phyloP scores from a whole-genome alignment of 2,888 invertebrate genomes.

The Coecobrya sp. region DNA sequence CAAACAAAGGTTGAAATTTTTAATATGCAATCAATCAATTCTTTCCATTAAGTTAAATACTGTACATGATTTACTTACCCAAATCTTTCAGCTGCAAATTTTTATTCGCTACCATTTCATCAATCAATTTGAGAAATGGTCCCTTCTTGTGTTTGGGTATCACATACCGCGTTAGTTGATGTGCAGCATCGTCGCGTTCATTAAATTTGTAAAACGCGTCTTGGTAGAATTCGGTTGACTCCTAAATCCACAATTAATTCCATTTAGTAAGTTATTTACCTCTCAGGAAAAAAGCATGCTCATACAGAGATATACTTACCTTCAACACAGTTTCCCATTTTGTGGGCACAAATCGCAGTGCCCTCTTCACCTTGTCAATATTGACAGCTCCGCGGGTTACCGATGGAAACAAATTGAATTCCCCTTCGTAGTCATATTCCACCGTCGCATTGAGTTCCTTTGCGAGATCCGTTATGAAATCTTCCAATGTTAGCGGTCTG shows the following conservation, averaged over 20 bases:
- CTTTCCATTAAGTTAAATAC: background rate
- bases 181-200: slow-evolving; percentile 85
- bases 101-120: slow-evolving; percentile 69
- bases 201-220: slow-evolving; percentile 87
- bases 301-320: too few species aligned
- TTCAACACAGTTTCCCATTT: slow-evolving; percentile 87
- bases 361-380: slow-evolving; percentile 87
- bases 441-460: slow-evolving; percentile 79
- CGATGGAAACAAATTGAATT: slow-evolving; percentile 88
- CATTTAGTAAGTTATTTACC: too few species aligned
- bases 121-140: slow-evolving; percentile 83
- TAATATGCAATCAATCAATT: background rate
- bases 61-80: slow-evolving; percentile 60
- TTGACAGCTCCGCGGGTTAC: slow-evolving; percentile 88
- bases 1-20: too few species aligned
- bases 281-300: too few species aligned
- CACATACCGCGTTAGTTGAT: slow-evolving; percentile 83
- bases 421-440: slow-evolving; percentile 82
- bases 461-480: slow-evolving; percentile 87
- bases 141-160: slow-evolving; percentile 84
- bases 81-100: slow-evolving; percentile 47
- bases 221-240: slow-evolving; percentile 88
- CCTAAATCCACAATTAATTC: slow-evolving; percentile 69
- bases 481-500: slow-evolving; percentile 87
- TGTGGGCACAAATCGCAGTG: slow-evolving; percentile 87